phyloP scores from a whole-genome alignment of 2,888 invertebrate species.

The Dynastes tityus region DNA sequence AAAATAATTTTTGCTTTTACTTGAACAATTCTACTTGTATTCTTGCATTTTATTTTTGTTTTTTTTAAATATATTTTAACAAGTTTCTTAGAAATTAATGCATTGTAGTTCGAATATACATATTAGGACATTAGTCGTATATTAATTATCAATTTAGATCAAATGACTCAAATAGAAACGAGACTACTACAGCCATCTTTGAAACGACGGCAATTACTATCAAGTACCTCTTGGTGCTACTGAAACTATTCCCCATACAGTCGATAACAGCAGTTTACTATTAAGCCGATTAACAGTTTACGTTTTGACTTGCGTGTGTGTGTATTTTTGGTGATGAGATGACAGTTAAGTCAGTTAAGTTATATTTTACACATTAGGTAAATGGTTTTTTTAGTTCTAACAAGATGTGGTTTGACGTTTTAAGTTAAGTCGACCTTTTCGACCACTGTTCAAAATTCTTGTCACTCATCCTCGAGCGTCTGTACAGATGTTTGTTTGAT shows the following conservation, averaged over 20 bases:
- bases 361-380: conserved; percentile 17
- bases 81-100: no score
- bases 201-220: not conserved
- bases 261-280: conserved; percentile 20
- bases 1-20: no score
- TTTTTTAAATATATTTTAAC: no score
- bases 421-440: not conserved
- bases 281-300: not conserved
- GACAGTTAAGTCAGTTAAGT: conserved; percentile 40
- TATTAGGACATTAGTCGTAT: no score
- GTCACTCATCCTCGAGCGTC: not conserved
- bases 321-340: conserved; percentile 50
- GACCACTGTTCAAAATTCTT: conserved; percentile 3
- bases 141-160: no score
- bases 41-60: no score
- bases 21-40: no score
- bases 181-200: conserved; percentile 27
- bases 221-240: not conserved
- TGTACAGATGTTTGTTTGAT: conserved; percentile 7
- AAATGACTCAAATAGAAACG: no score
- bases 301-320: conserved; percentile 16
- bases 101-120: no score
- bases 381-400: conserved; percentile 34
- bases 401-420: conserved; percentile 41
- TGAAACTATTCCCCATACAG: not conserved